These are phyloP conservation scores for Conomelus anceps DNA, from an alignment of 2,888 invertebrate genomes.

Conservation along the genomic window DNA sequence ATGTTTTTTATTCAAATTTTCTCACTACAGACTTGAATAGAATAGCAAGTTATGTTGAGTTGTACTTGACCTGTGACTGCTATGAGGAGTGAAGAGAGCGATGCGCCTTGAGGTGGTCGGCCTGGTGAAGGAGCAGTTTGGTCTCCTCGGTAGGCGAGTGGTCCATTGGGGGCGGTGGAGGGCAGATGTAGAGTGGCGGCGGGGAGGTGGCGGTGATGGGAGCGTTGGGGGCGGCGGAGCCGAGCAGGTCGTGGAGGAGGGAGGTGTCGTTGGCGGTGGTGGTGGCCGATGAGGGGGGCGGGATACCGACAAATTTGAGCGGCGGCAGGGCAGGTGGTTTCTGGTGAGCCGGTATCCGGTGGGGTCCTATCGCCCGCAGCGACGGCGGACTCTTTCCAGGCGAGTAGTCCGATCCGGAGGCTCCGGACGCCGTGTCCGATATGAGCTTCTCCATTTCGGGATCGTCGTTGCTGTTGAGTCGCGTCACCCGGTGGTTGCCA, in stretches of 20 bases:
- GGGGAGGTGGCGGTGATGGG: conserved; percentile 31
- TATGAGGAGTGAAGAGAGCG: conserved; percentile 31
- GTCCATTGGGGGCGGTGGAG: conserved; percentile 49
- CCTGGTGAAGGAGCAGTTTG: conserved; percentile 37
- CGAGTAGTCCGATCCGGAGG: conserved; percentile 46
- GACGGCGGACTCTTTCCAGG: conserved; percentile 37
- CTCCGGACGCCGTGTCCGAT: conserved; percentile 55
- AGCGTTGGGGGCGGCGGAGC: conserved; percentile 29
- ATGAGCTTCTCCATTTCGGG: conserved; percentile 70
- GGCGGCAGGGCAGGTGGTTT: conserved; percentile 37
- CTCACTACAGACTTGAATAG: too few species aligned
- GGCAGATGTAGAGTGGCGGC: conserved; percentile 47
- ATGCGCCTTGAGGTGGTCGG: conserved; percentile 25
- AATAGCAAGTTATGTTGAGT: too few species aligned
- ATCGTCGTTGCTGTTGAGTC: conserved; percentile 48
- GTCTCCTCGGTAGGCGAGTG: conserved; percentile 49
- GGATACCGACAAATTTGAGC: conserved; percentile 40
- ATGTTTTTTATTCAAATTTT: too few species aligned
- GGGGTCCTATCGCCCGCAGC: conserved; percentile 25
- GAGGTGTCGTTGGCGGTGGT: too few species aligned
- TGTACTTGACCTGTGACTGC: conserved; percentile 31
- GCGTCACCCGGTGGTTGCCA: conserved; percentile 36
- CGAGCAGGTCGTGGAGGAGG: conserved; percentile 44
- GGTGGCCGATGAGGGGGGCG: conserved; percentile 41
- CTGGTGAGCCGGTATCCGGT: conserved; percentile 34